A percentile compares a stretch with the other conserved stretches of the same genome.
phyloP scores from a whole-genome alignment of 2,113 vertebrate species.

The Phainopepla nitens region DNA sequence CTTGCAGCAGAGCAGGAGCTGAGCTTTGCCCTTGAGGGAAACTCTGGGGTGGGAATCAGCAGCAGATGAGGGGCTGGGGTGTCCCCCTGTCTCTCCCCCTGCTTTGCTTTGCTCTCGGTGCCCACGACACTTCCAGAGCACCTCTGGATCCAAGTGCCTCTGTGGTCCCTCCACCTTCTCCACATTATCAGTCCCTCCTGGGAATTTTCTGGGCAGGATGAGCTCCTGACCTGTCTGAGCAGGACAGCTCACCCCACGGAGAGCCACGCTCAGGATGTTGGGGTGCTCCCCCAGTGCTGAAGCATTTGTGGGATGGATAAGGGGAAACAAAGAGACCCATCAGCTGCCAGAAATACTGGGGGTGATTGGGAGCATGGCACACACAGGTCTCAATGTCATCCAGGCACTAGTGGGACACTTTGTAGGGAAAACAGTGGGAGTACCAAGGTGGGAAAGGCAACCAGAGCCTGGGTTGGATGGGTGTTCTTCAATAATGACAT shows the following conservation, averaged over 20 bases:
- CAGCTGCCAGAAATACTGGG: not conserved
- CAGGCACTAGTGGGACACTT: not conserved
- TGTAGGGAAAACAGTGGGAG: not conserved
- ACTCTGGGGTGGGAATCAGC: not conserved
- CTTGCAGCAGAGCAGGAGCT: not conserved
- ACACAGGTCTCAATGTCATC: rapidly evolving
- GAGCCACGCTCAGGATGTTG: not conserved
- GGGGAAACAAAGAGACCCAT: not conserved
- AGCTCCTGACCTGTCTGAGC: not conserved
- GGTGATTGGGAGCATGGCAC: not conserved
- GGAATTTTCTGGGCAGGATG: not conserved
- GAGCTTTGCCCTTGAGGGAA: not conserved
- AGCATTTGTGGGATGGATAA: not conserved
- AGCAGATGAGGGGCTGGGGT: not conserved
- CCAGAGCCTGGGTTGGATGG: not conserved
- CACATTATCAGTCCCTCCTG: not conserved
- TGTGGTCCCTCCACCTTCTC: not conserved
- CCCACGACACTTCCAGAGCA: not conserved
- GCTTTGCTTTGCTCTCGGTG: not conserved
- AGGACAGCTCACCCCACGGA: not conserved
- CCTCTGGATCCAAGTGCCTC: not conserved
- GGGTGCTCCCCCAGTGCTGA: not conserved
- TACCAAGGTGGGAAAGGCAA: not conserved
- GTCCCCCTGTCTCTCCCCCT: not conserved
- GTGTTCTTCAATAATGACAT: rapidly evolving